Conservation (phyloP, 2,797 vertebrate genomes). For the Falco berigora region DNA sequence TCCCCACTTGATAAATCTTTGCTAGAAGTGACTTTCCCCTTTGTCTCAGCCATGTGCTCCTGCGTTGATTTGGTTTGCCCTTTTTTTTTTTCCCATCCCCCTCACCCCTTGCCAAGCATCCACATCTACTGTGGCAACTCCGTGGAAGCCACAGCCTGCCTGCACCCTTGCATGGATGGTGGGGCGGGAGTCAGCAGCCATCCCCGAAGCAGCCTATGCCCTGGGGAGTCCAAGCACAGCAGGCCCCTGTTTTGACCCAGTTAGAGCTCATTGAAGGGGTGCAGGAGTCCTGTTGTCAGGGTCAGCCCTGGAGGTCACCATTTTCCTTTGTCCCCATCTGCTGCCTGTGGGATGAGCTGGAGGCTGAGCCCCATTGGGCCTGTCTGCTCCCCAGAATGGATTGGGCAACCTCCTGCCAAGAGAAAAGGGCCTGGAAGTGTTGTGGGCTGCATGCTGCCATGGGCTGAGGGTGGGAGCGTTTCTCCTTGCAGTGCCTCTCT, state of each 20-base stretch:
- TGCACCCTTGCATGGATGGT: not conserved
- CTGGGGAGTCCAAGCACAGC: not conserved
- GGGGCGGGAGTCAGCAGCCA: slow-evolving; percentile 2
- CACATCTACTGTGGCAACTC: not conserved
- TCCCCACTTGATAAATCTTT: slow-evolving; percentile 22
- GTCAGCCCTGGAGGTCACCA: not conserved
- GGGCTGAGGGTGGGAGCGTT: not conserved
- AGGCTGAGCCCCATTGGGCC: slow-evolving; percentile 5
- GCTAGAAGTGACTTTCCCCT: not conserved
- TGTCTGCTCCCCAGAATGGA: not conserved
- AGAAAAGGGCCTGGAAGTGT: not conserved
- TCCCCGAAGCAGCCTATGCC: not conserved
- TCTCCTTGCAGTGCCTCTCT: not conserved
- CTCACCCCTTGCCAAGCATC: not conserved
- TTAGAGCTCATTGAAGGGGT: not conserved
- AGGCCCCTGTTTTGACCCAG: not conserved
- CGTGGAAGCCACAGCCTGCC: not conserved
- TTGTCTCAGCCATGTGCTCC: not conserved
- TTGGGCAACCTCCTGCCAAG: not conserved
- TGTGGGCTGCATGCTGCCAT: slow-evolving; percentile 38
- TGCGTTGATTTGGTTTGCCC: not conserved
- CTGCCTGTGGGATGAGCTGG: not conserved
- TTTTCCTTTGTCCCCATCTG: not conserved
- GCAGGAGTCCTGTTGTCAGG: not conserved
- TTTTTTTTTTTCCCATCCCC: not conserved